Conservation (phyloP, 2,797 vertebrate genomes). For the Coregonus sp. region DNA sequence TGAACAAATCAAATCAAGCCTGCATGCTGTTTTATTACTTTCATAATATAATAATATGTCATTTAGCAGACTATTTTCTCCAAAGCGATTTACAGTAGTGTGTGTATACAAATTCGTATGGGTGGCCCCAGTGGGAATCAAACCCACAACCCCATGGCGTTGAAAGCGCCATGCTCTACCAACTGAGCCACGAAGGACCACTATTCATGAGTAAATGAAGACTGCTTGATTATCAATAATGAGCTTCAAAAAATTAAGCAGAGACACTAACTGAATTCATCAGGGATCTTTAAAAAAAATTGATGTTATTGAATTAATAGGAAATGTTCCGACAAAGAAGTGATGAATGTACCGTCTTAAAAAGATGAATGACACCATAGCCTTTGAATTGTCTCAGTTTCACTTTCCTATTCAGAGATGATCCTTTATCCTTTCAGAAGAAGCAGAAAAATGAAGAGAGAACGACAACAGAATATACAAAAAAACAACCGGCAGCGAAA, state of each 20-base stretch:
- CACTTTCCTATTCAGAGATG: slow-evolving; percentile 9
- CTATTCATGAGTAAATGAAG: slow-evolving; percentile 30
- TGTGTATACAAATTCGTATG: no score
- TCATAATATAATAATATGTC: not conserved
- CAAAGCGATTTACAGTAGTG: no score
- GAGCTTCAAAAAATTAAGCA: not conserved
- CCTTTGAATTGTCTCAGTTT: slow-evolving; percentile 27
- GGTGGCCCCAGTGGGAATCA: no score
- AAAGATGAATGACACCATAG: slow-evolving; percentile 12
- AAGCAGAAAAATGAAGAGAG: slow-evolving; percentile 17
- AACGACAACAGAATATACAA: not conserved
- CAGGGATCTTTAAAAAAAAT: not conserved
- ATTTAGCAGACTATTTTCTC: not conserved
- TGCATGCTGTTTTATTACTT: not conserved
- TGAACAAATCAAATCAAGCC: not conserved
- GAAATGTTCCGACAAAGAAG: slow-evolving; percentile 14
- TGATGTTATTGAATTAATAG: slow-evolving; percentile 12
- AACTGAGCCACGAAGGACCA: not conserved
- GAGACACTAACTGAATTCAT: slow-evolving; percentile 10
- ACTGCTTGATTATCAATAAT: slow-evolving; percentile 44
- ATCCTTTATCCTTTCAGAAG: slow-evolving; percentile 31
- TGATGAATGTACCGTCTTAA: not conserved
- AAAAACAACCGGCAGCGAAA: slow-evolving; percentile 43
- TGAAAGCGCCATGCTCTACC: not conserved
- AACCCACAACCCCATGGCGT: not conserved